These are phyloP conservation scores for Sisor rabdophorus DNA, from an alignment of 2,113 vertebrate species.

Conservation along the genomic window DNA sequence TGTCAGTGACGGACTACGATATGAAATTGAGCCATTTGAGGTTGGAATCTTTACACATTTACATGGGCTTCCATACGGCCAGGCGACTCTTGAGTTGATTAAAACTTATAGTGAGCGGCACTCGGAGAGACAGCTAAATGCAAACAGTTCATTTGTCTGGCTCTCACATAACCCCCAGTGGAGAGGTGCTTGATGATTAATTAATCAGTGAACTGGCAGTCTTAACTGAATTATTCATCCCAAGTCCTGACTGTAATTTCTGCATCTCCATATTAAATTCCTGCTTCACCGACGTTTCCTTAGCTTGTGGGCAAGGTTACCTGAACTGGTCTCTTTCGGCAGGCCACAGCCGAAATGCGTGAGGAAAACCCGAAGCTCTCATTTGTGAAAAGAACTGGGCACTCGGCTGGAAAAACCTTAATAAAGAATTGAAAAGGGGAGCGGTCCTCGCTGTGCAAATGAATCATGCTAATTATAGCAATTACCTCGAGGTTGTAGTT, in stretches of 20 bases:
- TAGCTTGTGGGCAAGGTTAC: slow-evolving; percentile 38
- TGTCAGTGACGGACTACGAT: slow-evolving; percentile 6
- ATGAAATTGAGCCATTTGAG: slow-evolving; percentile 14
- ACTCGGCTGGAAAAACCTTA: not conserved
- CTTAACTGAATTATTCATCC: slow-evolving; percentile 54
- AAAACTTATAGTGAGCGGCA: slow-evolving; percentile 43
- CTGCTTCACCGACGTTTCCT: slow-evolving; percentile 34
- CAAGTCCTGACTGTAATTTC: slow-evolving; percentile 48
- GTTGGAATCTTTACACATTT: slow-evolving; percentile 9
- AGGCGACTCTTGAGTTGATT: slow-evolving; percentile 38
- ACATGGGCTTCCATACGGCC: slow-evolving; percentile 29
- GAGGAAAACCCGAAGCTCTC: slow-evolving; percentile 26
- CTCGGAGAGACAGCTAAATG: slow-evolving; percentile 42
- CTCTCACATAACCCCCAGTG: slow-evolving; percentile 47
- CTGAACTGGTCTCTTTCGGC: slow-evolving; percentile 41
- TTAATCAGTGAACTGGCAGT: slow-evolving; percentile 51
- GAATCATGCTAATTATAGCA: slow-evolving; percentile 18
- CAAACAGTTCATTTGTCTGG: slow-evolving; percentile 53
- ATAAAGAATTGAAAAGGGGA: slow-evolving; percentile 1
- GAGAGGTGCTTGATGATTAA: slow-evolving; percentile 54
- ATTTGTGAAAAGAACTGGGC: slow-evolving; percentile 20
- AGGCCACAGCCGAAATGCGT: slow-evolving; percentile 35
- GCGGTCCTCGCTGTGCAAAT: not conserved
- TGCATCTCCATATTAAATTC: slow-evolving; percentile 52
- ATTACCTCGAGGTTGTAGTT: not conserved